phyloP scores from a whole-genome alignment of 2,888 invertebrate species.

The Amblyjoppa fuscipennis region DNA sequence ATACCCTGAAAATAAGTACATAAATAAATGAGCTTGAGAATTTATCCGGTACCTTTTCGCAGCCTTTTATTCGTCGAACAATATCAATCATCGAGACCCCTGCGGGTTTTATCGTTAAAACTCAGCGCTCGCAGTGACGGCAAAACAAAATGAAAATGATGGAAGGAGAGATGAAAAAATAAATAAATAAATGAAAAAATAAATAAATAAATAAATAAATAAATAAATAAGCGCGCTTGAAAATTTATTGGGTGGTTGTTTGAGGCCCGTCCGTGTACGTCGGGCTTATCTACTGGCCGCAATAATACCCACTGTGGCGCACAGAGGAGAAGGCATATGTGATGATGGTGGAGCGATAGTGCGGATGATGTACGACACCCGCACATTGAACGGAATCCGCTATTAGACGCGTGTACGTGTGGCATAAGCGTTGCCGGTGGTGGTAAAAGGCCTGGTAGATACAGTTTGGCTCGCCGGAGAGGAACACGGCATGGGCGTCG shows the following conservation, averaged over 20 bases:
- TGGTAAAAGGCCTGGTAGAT: conserved; percentile 21
- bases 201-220: no score
- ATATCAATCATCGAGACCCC: background rate
- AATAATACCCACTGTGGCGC: background rate
- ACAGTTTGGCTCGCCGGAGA: conserved; percentile 32
- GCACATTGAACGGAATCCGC: conserved; percentile 30
- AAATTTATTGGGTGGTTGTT: background rate
- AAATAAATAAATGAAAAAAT: background rate
- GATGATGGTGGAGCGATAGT: conserved; percentile 10
- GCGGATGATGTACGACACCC: conserved; percentile 54
- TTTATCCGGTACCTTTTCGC: no score
- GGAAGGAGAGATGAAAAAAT: background rate
- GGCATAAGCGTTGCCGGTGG: background rate
- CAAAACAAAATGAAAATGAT: background rate
- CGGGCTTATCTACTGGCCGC: background rate
- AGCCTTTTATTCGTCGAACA: background rate
- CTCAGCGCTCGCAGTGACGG: background rate
- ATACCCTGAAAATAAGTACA: no score
- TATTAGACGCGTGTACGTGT: conserved; percentile 11
- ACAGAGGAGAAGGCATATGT: background rate
- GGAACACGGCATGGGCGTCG: conserved; percentile 29
- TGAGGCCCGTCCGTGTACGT: background rate
- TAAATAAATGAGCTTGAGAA: no score
- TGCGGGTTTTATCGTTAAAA: background rate
- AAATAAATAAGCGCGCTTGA: background rate